Conservation (phyloP, 2,797 vertebrate species). For the Cynopterus sphinx region DNA sequence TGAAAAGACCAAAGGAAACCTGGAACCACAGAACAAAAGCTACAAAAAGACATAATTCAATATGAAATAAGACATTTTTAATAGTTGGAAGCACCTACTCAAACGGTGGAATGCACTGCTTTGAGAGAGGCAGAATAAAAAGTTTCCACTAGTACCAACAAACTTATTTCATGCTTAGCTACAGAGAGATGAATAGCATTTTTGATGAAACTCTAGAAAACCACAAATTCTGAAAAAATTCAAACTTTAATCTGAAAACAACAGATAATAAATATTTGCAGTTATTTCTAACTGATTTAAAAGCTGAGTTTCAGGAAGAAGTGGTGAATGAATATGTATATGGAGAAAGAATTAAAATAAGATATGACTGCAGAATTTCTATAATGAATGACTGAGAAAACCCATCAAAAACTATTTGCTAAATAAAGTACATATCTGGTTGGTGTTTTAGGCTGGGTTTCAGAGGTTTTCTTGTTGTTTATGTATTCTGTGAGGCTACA, state of each 20-base stretch:
- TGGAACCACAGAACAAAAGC: background rate
- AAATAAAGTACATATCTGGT: background rate
- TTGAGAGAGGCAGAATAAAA: background rate
- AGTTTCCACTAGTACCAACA: background rate
- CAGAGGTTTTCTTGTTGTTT: background rate
- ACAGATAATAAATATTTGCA: background rate
- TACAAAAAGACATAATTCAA: background rate
- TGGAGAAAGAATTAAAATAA: background rate
- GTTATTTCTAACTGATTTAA: slow-evolving; percentile 22
- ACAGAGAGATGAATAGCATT: background rate
- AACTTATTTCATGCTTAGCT: background rate
- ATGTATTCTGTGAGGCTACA: background rate
- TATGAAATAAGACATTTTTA: background rate
- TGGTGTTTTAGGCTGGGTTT: slow-evolving; percentile 31
- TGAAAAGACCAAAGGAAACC: background rate
- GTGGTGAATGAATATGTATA: background rate
- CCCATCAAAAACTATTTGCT: background rate
- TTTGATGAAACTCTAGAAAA: background rate
- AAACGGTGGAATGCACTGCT: background rate
- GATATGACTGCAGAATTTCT: background rate
- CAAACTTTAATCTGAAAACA: slow-evolving; percentile 24
- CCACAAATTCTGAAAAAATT: slow-evolving; percentile 16
- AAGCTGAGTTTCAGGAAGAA: background rate
- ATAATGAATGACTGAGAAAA: background rate
- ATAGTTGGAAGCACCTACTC: background rate